Percentiles rank a stretch among this genome's conserved stretches.
Conservation (phyloP, 1,140 invertebrate genomes). For the Zaprionus tsacasi region DNA sequence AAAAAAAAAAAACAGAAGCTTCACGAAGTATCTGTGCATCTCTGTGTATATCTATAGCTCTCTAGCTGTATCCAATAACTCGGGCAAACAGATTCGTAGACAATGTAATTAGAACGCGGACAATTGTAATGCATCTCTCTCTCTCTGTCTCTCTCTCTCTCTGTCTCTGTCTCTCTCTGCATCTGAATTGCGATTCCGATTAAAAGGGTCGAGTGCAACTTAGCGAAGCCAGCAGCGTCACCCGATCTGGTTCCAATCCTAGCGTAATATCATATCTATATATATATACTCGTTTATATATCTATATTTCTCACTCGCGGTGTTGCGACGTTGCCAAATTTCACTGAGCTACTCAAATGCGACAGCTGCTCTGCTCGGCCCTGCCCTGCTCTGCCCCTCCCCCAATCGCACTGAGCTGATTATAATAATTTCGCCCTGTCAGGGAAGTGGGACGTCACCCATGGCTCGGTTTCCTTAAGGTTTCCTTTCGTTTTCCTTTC, state of each 20-base stretch:
- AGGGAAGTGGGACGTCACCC: slow-evolving; percentile 70
- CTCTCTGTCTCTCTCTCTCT: too few species aligned
- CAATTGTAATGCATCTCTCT: slow-evolving; percentile 63
- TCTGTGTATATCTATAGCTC: slow-evolving; percentile 2
- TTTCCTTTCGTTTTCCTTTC: background rate
- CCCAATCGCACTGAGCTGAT: slow-evolving; percentile 49
- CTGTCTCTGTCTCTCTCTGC: slow-evolving; percentile 19
- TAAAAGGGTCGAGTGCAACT: slow-evolving; percentile 40
- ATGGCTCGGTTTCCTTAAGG: slow-evolving; percentile 29
- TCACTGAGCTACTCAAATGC: slow-evolving; percentile 8
- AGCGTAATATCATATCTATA: background rate
- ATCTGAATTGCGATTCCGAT: slow-evolving; percentile 71
- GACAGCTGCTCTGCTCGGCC: slow-evolving; percentile 52
- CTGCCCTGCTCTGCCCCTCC: slow-evolving; percentile 13
- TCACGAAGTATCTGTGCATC: slow-evolving; percentile 22
- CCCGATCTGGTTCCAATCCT: slow-evolving; percentile 6
- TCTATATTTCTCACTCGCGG: slow-evolving; percentile 27
- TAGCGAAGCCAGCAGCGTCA: background rate
- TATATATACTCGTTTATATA: background rate
- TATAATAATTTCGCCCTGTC: slow-evolving; percentile 70
- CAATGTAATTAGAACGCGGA: slow-evolving; percentile 72
- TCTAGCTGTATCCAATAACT: slow-evolving; percentile 29
- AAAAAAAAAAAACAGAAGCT: slow-evolving; percentile 29
- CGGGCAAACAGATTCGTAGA: slow-evolving; percentile 11
- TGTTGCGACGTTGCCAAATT: background rate